Evolutionary conservation across 2,113 vertebrate genomes (phyloP), one percentile per base, ranked within the genome.

Genomic region (Argyrosomus japonicus): DNA sequence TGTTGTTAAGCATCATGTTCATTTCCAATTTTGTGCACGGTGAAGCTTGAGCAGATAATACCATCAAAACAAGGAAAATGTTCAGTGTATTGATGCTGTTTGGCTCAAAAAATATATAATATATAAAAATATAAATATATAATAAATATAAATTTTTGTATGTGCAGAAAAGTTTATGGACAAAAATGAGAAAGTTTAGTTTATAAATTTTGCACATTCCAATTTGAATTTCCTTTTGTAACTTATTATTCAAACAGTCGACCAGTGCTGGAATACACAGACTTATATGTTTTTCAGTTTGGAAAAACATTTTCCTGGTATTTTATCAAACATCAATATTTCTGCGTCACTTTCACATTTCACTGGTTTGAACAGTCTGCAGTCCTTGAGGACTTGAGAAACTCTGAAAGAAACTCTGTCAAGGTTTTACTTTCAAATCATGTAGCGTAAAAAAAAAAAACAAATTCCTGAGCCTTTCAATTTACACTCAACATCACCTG

Each of bases 341-440:
- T 85, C 56, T 75, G 53, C 80, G 68, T 80, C 82, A 84, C 62
- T 82, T 86, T 50, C 82, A 78, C 62, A 83, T 68, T 40, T 81
- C 48, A 36, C 58, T 81, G 64, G 64, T 88, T 87, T 72, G 32
- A 77, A 72, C 58, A 72, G 40, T 57, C 51, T 2, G 15, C n/a
- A 75, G 50, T 86, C 77, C 83, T 88, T 61, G 45, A 80, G 74
- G 71, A 76, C 60, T 85, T 87, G 15, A 54, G 43, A 85, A 79
- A 79, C 40, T 74, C n/a, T 64, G 40, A 79, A 62, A 77, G 64
- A 78, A 85, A 75, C 54, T 56, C 62, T 77, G 58, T 80, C 68
- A 88, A 74, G 64, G 84, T 87, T 91, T 83, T 78, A 87, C 67
- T 84, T 90, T 89, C n/a, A 89, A 84, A 85, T 86, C 68, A 81